These are phyloP conservation scores for Archilochus colubris DNA, from an alignment of 2,113 vertebrate genomes.

Conservation along the genomic window DNA sequence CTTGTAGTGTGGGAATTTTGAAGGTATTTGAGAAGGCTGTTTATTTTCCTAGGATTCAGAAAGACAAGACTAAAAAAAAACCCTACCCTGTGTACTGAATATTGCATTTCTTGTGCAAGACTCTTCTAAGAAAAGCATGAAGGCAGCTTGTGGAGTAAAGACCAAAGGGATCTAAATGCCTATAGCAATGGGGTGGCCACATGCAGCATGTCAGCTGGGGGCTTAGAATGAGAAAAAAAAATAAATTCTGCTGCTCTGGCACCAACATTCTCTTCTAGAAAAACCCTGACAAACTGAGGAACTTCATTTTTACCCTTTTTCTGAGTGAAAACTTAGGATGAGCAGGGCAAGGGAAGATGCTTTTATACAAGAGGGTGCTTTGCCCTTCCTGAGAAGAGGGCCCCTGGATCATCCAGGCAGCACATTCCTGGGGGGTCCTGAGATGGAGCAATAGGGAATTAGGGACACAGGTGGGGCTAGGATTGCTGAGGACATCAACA, in stretches of 20 bases:
- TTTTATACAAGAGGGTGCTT: not conserved
- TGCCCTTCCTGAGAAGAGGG: not conserved
- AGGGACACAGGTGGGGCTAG: not conserved
- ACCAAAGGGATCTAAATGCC: not conserved
- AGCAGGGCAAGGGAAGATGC: not conserved
- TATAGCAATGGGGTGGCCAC: not conserved
- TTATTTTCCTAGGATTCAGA: not conserved
- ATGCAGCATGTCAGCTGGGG: not conserved
- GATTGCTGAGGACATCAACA: not conserved
- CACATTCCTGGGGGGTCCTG: not conserved
- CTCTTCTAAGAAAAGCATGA: not conserved
- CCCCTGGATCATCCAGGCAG: not conserved
- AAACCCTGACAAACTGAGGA: not conserved
- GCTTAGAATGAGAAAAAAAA: not conserved
- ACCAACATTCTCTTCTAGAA: not conserved
- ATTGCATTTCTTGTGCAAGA: not conserved
- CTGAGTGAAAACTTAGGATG: not conserved
- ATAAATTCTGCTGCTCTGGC: not conserved
- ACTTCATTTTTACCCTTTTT: not conserved
- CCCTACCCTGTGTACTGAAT: not conserved
- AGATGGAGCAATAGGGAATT: not conserved
- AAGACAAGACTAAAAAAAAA: not conserved
- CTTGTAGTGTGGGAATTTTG: not conserved
- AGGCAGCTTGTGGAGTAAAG: not conserved
- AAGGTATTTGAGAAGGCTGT: not conserved